A percentile compares a stretch with the other conserved stretches of the same genome.
Conservation (phyloP, 1,140 invertebrate species). For the Zaprionus nigranus region DNA sequence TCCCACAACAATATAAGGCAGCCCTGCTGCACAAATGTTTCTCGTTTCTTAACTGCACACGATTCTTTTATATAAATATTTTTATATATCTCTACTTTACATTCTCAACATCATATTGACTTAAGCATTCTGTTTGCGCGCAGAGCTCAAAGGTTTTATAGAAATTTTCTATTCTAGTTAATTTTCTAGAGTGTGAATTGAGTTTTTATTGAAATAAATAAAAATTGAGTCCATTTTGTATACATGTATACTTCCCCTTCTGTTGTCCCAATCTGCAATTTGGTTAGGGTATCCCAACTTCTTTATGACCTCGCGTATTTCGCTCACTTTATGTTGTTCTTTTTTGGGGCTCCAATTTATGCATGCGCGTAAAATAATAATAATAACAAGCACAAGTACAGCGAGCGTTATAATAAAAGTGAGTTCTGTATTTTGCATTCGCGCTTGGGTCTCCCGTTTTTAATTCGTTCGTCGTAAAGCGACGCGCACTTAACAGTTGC, state of each 20-base stretch:
- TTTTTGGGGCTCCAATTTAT: slow-evolving; percentile 53
- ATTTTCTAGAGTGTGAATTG: neutral
- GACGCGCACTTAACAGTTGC: slow-evolving; percentile 69
- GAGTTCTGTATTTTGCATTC: slow-evolving; percentile 53
- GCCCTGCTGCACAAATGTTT: slow-evolving; percentile 12
- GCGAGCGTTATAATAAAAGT: slow-evolving; percentile 50
- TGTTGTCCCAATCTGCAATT: neutral
- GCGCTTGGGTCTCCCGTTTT: slow-evolving; percentile 34
- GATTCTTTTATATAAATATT: slow-evolving; percentile 1
- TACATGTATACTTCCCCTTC: too few species aligned
- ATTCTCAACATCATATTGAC: neutral
- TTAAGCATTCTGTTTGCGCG: neutral
- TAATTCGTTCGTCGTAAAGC: slow-evolving; percentile 69
- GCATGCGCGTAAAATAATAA: slow-evolving; percentile 75
- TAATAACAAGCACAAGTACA: slow-evolving; percentile 48
- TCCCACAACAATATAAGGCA: slow-evolving; percentile 46
- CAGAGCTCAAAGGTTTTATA: neutral
- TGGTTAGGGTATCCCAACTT: slow-evolving; percentile 22
- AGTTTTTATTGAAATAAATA: neutral
- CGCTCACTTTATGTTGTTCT: slow-evolving; percentile 12
- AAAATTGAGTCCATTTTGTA: too few species aligned
- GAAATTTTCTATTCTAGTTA: neutral
- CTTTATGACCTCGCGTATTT: slow-evolving; percentile 15
- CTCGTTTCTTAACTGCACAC: neutral
- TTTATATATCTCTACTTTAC: neutral